A percentile compares a stretch with the other conserved stretches of the same genome.
phyloP scores from a whole-genome alignment of 2,888 invertebrate genomes.

The Polydrusus tereticollis region DNA sequence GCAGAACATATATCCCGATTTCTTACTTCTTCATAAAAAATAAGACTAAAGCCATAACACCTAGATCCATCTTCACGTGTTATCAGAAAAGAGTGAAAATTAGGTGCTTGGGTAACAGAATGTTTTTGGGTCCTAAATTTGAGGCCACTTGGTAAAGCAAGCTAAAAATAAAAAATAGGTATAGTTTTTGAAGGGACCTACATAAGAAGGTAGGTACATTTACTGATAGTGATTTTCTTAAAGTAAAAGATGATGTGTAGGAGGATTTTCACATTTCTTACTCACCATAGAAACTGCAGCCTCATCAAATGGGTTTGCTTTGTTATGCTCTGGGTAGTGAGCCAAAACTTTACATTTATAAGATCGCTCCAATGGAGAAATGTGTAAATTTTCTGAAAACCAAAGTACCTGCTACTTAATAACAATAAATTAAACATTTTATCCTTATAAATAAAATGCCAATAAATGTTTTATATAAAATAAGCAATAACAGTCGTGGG shows the following conservation, averaged over 20 bases:
- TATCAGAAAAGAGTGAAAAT: slow-evolving; percentile 96
- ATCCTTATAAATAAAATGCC: too few relatives aligned
- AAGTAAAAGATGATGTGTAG: not conserved
- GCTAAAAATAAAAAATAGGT: slow-evolving; percentile 72
- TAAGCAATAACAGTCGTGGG: too few relatives aligned
- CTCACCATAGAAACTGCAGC: slow-evolving; percentile 96
- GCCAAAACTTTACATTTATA: slow-evolving; percentile 95
- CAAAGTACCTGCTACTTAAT: not conserved
- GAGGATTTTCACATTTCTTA: not conserved
- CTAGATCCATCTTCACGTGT: slow-evolving; percentile 97
- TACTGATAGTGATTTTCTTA: not conserved
- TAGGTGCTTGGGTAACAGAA: slow-evolving; percentile 80
- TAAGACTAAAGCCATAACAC: slow-evolving; percentile 93
- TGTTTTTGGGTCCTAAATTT: slow-evolving; percentile 96
- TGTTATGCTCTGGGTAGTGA: slow-evolving; percentile 93
- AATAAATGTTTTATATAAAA: too few relatives aligned
- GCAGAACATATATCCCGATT: slow-evolving; percentile 94
- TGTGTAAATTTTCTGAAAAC: slow-evolving; percentile 81
- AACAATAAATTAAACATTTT: too few relatives aligned
- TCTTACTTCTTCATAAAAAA: slow-evolving; percentile 96
- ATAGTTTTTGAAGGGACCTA: too few relatives aligned
- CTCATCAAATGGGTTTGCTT: slow-evolving; percentile 92
- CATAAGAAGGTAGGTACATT: slow-evolving; percentile 1
- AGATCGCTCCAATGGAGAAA: slow-evolving; percentile 92
- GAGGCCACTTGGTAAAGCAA: slow-evolving; percentile 94